These are phyloP conservation scores for Sebastolobus altivelis DNA, from an alignment of 2,797 vertebrate genomes.

Conservation along the genomic window DNA sequence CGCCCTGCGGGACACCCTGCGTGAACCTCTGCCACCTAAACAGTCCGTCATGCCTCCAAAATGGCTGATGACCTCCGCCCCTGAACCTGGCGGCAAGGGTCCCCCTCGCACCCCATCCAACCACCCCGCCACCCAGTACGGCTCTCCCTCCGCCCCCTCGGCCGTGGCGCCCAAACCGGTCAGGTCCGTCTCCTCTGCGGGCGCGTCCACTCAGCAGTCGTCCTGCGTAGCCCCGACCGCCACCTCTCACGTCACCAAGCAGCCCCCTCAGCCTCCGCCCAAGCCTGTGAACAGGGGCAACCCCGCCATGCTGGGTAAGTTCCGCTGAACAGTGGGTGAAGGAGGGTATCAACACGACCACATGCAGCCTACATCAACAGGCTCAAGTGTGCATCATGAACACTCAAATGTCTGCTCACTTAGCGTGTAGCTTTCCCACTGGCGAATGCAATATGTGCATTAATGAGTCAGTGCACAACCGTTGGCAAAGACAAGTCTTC, in stretches of 20 bases:
- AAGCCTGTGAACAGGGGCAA: constrained; percentile 94
- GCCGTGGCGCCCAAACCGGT: constrained; percentile 77
- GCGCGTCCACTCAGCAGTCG: constrained; percentile 78
- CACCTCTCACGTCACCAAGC: constrained; percentile 86
- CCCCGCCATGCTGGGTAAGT: constrained; percentile 91
- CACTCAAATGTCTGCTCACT: constrained; percentile 25
- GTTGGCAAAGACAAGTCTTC: constrained; percentile 36
- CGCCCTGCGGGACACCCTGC: constrained; percentile 82
- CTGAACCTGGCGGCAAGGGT: constrained; percentile 84
- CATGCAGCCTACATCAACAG: neutral
- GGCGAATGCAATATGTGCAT: constrained; percentile 39
- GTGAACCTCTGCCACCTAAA: constrained; percentile 85
- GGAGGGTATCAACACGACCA: neutral
- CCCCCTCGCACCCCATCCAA: constrained; percentile 78
- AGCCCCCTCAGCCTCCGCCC: constrained; percentile 94
- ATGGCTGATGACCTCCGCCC: constrained; percentile 87
- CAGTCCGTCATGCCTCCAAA: constrained; percentile 92
- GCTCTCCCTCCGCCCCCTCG: constrained; percentile 68
- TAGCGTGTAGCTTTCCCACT: constrained; percentile 39
- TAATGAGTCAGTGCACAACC: constrained; percentile 51
- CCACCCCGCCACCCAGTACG: constrained; percentile 73
- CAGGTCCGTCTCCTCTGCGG: constrained; percentile 83
- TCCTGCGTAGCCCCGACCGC: constrained; percentile 60
- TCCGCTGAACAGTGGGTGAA: constrained; percentile 19
- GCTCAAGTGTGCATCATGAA: constrained; percentile 16